Conservation (phyloP, 2,797 vertebrate genomes). For the Microctenopoma lineatum region DNA sequence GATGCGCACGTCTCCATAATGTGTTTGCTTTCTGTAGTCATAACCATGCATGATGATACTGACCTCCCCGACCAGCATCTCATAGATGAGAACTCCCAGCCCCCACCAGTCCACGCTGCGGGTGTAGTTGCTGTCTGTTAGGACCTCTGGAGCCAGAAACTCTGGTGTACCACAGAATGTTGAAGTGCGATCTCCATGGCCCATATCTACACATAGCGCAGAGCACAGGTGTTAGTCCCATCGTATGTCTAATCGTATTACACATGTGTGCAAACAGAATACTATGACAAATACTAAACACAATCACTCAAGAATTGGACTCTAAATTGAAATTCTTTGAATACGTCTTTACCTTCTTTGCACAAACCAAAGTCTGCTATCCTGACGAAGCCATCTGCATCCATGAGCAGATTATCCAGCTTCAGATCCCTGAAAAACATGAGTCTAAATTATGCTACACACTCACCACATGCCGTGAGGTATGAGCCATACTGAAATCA, state of each 20-base stretch:
- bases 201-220: conserved; percentile 85
- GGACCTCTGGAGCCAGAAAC: conserved; percentile 95
- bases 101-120: conserved; percentile 98
- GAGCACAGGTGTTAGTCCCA: neutral
- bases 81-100: conserved; percentile 92
- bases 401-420: conserved; percentile 94
- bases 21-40: neutral
- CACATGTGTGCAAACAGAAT: too few relatives aligned
- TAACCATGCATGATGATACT: conserved; percentile 49
- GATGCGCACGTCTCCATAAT: too few relatives aligned
- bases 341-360: conserved; percentile 72
- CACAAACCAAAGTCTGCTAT: conserved; percentile 95
- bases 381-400: conserved; percentile 91
- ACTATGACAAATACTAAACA: too few relatives aligned
- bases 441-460: neutral
- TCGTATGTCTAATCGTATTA: too few relatives aligned
- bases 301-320: neutral
- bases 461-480: neutral
- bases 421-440: conserved; percentile 88
- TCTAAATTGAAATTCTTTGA: neutral
- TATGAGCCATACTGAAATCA: neutral
- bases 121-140: conserved; percentile 92
- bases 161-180: conserved; percentile 98
- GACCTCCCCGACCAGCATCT: conserved; percentile 98
- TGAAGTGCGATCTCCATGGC: conserved; percentile 91